A percentile compares a stretch with the other conserved stretches of the same genome.
These are phyloP conservation scores for Aethina tumida DNA, from an alignment of 1,140 invertebrate genomes.

Conservation along the genomic window DNA sequence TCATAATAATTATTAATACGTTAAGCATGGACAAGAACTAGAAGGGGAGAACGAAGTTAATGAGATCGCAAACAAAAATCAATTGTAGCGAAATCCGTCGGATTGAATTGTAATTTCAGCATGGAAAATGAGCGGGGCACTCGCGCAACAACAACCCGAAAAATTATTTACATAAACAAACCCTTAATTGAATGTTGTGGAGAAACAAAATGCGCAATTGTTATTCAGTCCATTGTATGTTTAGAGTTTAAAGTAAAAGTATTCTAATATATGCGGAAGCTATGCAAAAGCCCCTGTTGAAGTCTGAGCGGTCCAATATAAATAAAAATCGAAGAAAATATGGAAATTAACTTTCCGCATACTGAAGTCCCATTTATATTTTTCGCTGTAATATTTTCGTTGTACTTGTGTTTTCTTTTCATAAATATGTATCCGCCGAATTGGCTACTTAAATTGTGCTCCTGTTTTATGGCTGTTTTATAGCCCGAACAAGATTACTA, in stretches of 20 bases:
- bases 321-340: conserved; percentile 27
- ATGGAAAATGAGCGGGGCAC: no score
- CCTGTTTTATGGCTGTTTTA: conserved; percentile 16
- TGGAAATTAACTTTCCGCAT: conserved; percentile 21
- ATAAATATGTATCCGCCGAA: conserved; percentile 21
- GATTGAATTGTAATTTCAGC: no score
- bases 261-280: conserved; percentile 25
- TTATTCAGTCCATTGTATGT: conserved; percentile 20
- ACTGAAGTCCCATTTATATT: conserved; percentile 16
- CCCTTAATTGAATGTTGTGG: conserved; percentile 18
- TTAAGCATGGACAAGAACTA: no score
- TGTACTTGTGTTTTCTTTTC: conserved; percentile 17
- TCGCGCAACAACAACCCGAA: no score
- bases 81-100: no score
- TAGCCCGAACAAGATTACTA: conserved; percentile 16
- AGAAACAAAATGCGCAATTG: conserved; percentile 19
- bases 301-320: conserved; percentile 19
- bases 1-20: no score
- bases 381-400: conserved; percentile 21
- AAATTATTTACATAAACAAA: conserved; percentile 19
- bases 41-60: no score
- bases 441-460: conserved; percentile 17
- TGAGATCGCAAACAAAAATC: no score
- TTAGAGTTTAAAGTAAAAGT: conserved; percentile 17
- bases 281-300: conserved; percentile 15